phyloP scores from a whole-genome alignment of 2,888 invertebrate genomes.

The Noctua janthina region DNA sequence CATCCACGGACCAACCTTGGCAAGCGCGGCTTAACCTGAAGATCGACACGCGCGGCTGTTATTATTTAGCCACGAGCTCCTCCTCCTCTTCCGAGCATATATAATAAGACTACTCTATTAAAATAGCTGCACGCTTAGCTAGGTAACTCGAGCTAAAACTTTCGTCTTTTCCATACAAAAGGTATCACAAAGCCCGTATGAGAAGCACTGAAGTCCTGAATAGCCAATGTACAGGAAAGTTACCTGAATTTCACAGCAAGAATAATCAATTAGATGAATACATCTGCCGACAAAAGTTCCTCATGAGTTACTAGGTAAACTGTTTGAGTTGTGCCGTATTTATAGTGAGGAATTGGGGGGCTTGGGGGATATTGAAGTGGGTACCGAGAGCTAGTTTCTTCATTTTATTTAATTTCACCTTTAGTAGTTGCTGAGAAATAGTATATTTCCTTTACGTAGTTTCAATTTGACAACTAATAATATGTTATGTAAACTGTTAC shows the following conservation, averaged over 20 bases:
- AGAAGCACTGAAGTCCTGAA: constrained; percentile 31
- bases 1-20: too few species aligned
- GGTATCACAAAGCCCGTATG: constrained; percentile 1
- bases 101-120: background rate
- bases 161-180: constrained; percentile 41
- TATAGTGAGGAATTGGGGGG: constrained; percentile 58
- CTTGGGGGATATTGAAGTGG: constrained; percentile 2
- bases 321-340: constrained; percentile 64
- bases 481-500: background rate
- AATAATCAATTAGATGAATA: constrained; percentile 81
- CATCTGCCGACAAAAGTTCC: constrained; percentile 74
- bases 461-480: background rate
- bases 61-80: background rate
- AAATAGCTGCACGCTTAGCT: background rate
- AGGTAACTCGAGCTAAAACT: constrained; percentile 11
- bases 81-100: background rate
- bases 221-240: constrained; percentile 59
- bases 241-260: constrained; percentile 68
- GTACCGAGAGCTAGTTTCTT: background rate
- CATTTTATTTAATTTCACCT: background rate
- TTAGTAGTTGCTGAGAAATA: too few species aligned
- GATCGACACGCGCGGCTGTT: background rate
- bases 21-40: background rate
- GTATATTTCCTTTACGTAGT: too few species aligned
- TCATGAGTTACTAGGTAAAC: constrained; percentile 63